phyloP scores from a whole-genome alignment of 2,888 invertebrate species.

The Unio delphinus region DNA sequence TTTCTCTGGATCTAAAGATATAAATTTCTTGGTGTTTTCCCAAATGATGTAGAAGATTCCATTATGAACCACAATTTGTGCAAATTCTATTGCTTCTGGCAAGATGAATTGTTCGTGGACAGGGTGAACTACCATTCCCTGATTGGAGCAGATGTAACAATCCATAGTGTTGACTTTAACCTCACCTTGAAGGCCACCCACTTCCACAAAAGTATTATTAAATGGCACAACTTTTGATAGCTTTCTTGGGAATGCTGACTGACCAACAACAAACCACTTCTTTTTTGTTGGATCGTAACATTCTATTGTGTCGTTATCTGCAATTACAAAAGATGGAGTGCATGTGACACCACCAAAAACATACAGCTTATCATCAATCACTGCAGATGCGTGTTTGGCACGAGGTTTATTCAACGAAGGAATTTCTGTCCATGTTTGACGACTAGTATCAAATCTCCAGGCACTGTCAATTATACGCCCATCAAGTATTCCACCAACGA shows the following conservation, averaged over 20 bases:
- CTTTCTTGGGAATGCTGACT: constrained; percentile 65
- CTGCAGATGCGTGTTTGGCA: constrained; percentile 66
- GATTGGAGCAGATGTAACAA: constrained; percentile 59
- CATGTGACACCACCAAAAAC: constrained; percentile 66
- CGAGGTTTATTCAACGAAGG: constrained; percentile 62
- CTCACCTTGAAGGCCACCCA: constrained; percentile 64
- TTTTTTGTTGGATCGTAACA: constrained; percentile 60
- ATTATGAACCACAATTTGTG: constrained; percentile 65
- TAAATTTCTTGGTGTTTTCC: constrained; percentile 67
- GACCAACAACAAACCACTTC: constrained; percentile 62
- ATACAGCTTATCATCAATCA: constrained; percentile 60
- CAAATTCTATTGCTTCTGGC: constrained; percentile 63
- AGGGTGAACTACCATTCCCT: constrained; percentile 47
- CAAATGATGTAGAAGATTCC: constrained; percentile 70
- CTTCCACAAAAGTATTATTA: constrained; percentile 64
- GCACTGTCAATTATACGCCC: constrained; percentile 60
- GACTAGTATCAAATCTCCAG: constrained; percentile 66
- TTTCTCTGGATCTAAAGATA: constrained; percentile 65
- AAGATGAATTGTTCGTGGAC: constrained; percentile 68
- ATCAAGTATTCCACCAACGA: constrained; percentile 67
- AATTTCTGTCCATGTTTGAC: constrained; percentile 61
- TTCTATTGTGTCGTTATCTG: constrained; percentile 66
- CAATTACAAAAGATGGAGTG: constrained; percentile 46
- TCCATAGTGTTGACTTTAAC: constrained; percentile 66
- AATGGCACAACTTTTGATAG: constrained; percentile 63